Percentiles rank a stretch among this genome's conserved stretches.
Conservation (phyloP, 2,888 invertebrate species). For the Dynastes grantii region DNA sequence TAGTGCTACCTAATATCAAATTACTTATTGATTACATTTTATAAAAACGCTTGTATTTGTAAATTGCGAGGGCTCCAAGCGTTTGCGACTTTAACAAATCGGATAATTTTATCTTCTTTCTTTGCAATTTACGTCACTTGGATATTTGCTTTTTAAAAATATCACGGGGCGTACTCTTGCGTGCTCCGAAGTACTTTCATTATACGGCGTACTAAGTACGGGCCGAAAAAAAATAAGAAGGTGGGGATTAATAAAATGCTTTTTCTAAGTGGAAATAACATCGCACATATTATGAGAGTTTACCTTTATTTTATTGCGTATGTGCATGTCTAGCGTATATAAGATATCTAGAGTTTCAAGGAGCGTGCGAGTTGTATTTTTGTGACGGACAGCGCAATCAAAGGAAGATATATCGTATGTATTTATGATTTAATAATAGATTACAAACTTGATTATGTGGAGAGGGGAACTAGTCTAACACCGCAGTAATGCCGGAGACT, state of each 20-base stretch:
- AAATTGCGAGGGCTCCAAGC: too few species aligned
- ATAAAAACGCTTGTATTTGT: too few species aligned
- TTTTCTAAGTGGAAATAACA: conserved; percentile 32
- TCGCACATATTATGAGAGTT: conserved; percentile 8
- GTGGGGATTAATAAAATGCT: conserved; percentile 38
- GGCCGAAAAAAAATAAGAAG: neutral
- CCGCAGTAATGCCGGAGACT: conserved; percentile 13
- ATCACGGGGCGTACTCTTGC: neutral
- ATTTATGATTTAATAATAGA: conserved; percentile 26
- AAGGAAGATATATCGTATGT: conserved; percentile 11
- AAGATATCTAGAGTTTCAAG: conserved; percentile 1
- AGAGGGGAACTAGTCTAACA: conserved; percentile 9
- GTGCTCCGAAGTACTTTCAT: conserved; percentile 17
- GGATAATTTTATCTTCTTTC: too few species aligned
- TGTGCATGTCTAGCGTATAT: conserved; percentile 38
- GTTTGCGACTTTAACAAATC: too few species aligned
- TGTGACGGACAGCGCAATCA: neutral
- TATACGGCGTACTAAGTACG: conserved; percentile 25
- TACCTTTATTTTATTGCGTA: conserved; percentile 34
- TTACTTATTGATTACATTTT: too few species aligned
- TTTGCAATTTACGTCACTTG: too few species aligned
- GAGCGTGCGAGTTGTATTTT: conserved; percentile 27
- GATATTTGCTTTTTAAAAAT: too few species aligned
- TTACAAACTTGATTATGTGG: neutral
- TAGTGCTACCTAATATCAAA: too few species aligned